Conservation (phyloP, 2,888 invertebrate genomes). For the Chrysolina oricalcia region DNA sequence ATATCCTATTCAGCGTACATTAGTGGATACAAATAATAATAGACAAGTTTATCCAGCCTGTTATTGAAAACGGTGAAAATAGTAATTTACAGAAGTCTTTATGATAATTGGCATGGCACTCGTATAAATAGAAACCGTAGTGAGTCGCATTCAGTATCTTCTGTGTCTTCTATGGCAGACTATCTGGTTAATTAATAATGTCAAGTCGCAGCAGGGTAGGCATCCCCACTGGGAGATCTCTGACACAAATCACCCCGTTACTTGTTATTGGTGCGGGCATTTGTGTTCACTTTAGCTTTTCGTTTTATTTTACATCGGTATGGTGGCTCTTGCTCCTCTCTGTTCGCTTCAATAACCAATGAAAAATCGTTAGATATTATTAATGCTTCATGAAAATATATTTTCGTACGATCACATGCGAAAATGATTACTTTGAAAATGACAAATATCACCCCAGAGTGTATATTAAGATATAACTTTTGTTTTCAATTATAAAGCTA, state of each 20-base stretch:
- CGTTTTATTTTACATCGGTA: conserved; percentile 19
- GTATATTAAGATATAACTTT: too few species aligned
- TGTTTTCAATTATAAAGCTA: too few species aligned
- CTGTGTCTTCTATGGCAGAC: conserved; percentile 24
- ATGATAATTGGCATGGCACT: conserved; percentile 15
- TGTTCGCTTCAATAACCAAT: conserved; percentile 7
- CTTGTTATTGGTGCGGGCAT: conserved; percentile 32
- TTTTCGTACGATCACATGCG: too few species aligned
- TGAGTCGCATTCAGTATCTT: conserved; percentile 11
- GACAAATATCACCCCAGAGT: too few species aligned
- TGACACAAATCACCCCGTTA: conserved; percentile 33
- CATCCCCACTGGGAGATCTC: conserved; percentile 26
- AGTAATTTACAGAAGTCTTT: conserved; percentile 18
- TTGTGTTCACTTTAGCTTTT: conserved; percentile 23
- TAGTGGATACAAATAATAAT: not conserved
- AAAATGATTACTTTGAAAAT: too few species aligned
- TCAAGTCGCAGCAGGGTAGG: conserved; percentile 24
- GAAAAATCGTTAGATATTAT: not conserved
- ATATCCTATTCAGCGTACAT: not conserved
- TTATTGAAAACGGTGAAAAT: conserved; percentile 13
- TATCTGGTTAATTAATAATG: conserved; percentile 34
- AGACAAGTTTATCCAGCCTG: not conserved
- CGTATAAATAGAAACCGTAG: conserved; percentile 11
- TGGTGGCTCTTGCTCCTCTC: not conserved
- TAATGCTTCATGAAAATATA: too few species aligned